phyloP scores from a whole-genome alignment of 2,113 vertebrate species.

The Entelurus aequoreus region DNA sequence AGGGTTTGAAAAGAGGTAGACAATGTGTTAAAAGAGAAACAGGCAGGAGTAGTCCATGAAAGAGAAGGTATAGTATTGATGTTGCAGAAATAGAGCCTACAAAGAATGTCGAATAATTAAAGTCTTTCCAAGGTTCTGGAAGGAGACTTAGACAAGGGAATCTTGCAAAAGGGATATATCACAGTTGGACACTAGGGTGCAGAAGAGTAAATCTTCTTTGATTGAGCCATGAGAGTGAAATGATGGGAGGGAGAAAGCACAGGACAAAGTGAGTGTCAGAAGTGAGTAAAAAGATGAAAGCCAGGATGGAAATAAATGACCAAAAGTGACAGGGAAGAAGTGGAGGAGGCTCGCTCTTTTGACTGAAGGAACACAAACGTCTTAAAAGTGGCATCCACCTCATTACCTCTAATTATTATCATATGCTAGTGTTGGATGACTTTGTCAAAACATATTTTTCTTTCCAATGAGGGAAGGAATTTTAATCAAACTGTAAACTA shows the following conservation, averaged over 20 bases:
- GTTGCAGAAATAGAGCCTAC: background rate
- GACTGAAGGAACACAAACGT: background rate
- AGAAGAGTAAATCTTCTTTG: background rate
- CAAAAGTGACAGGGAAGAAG: background rate
- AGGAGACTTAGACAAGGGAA: constrained; percentile 1
- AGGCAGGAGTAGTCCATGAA: background rate
- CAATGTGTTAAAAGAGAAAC: background rate
- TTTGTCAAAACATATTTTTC: background rate
- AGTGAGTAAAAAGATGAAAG: background rate
- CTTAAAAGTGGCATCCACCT: background rate
- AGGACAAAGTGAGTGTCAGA: background rate
- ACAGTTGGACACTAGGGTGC: background rate
- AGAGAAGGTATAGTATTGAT: background rate
- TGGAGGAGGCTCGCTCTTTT: background rate
- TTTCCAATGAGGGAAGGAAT: background rate
- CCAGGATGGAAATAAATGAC: constrained; percentile 1
- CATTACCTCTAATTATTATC: too few species aligned
- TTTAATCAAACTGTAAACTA: background rate
- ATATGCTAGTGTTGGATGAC: background rate
- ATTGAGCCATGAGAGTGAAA: background rate
- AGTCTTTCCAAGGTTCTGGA: background rate
- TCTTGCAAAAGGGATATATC: background rate
- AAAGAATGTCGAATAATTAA: background rate
- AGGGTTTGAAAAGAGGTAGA: background rate
- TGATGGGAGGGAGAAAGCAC: background rate